Evolutionary conservation across 1,140 invertebrate species (phyloP), one percentile per base, ranked within the genome.

Genomic region (Gerris buenoi): DNA sequence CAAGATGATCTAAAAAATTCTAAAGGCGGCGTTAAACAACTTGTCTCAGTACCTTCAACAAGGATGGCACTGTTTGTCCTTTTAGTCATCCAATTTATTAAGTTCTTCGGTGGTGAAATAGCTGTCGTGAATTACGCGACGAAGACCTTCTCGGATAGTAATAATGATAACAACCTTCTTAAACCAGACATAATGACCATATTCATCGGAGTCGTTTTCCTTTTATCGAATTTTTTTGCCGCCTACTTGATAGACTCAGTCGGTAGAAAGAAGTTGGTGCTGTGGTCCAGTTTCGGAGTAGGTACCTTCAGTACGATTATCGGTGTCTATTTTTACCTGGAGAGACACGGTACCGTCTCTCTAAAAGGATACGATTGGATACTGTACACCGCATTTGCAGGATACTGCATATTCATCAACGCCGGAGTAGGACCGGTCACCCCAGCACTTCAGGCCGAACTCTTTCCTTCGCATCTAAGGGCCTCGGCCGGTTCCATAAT

Each of bases 381-480:
- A 26, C 76, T 75, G 3, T 74, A 70, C 14, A 69, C 76, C 25
- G 78, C 73, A 65, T 67, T 80, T 13, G 69, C 78, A 27, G 73
- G 74, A 27, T 79, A 77, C 60, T 75, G 78, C 1, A 66, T 79
- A 14, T 72, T 75, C 1, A 77, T 75, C 64, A 78, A 76, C 15
- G 68, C 79, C 25, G 76, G 77, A 0, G 67, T 81, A 2, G 79
- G 79, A 72, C 78, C 79, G 14, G 68, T 79, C n/a, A 75, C 76
- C 0, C 71, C 76, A 14, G 77, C 77, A 10, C 78, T 79, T 56
- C 73, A 60, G 23, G 58, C 58, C 3, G 58, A 60, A 60, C 23
- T 22, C 23, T 60, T 60, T 22, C 15, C 58, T 3, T 60, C 58
- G 5, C 15, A 60, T 15, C 5, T 22, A 3, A 15, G 58, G 23